Conservation (phyloP, 1,140 invertebrate species). For the Polyergus mexicanus region DNA sequence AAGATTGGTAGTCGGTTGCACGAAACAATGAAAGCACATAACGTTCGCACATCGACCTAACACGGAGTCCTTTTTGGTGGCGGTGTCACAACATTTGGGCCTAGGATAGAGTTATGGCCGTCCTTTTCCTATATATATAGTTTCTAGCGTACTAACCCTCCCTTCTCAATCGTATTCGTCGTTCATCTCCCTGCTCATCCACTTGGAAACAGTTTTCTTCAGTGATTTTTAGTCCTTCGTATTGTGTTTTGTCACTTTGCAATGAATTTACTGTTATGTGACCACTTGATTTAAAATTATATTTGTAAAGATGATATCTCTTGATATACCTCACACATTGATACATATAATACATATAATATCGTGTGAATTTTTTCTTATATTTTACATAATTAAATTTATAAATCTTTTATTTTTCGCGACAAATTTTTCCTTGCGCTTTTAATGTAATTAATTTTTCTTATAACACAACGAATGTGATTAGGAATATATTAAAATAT, state of each 20-base stretch:
- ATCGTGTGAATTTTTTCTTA: background rate
- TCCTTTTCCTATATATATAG: constrained; percentile 50
- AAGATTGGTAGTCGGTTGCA: background rate
- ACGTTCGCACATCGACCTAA: constrained; percentile 43
- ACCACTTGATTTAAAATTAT: background rate
- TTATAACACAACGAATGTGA: background rate
- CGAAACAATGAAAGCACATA: constrained; percentile 57
- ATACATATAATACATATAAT: background rate
- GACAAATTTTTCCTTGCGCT: background rate
- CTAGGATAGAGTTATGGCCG: constrained; percentile 67
- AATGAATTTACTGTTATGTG: constrained; percentile 30
- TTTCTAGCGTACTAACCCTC: constrained; percentile 47
- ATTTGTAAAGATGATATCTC: background rate
- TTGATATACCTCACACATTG: background rate
- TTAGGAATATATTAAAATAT: background rate
- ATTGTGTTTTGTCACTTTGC: background rate
- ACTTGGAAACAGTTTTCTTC: constrained; percentile 50
- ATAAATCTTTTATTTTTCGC: background rate
- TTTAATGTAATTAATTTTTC: background rate
- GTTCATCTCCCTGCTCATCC: constrained; percentile 42
- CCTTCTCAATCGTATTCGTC: background rate
- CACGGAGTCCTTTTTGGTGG: constrained; percentile 50
- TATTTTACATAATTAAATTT: background rate
- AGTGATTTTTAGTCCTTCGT: constrained; percentile 9
- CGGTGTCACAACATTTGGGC: constrained; percentile 74